Evolutionary conservation across 2,797 vertebrate genomes (phyloP), one percentile per base, ranked within the genome.

Genomic region (Podarcis siculus): DNA sequence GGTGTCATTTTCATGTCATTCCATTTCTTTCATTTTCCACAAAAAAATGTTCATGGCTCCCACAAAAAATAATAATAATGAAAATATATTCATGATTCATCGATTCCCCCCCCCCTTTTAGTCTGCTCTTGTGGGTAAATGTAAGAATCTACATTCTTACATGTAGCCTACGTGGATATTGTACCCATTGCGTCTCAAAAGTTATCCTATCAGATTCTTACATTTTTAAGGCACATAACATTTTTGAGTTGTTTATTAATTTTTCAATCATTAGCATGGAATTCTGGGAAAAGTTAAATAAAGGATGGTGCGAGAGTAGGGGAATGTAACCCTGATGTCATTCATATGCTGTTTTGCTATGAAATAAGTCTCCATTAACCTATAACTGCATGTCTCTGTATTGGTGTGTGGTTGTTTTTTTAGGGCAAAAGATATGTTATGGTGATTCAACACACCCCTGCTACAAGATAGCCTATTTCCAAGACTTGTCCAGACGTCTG

Each of bases 381-480:
- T 0, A 1, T 25, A 79, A 30, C 7, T 1, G 58, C 73, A 0
- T 93, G 2, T 4, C 21, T 45, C 1, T 94, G 4, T 79, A 71
- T 61, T 73, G 25, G 6, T 23, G 37, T 69, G 9, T 79, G 25
- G 2, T 25, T 83, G 23, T 25, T 49, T 71, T 49, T 71, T 79
- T 91, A 99, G 99, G 98, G 93, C 98, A 99, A 94, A 98, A 97
- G 3, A 97, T 99, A 91, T 99, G 99, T 91, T 95, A 98, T 19
- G 96, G 97, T 0, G 97, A 96, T 55, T 90, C 95, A 0, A 97
- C 97, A 82, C 96, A 58, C 13, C 98, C 97, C 0, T 99, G 98
- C 95, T 99, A 99, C 94, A 99, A 99, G 87, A 97, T 99, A 4
- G 99, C 98, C 1, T 99, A 99, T 92, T 99, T 99, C 96, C 98